Percentiles rank a stretch among this genome's conserved stretches.
Evolutionary conservation across 2,888 invertebrate species (phyloP).

Genomic region (Platycheirus albimanus): DNA sequence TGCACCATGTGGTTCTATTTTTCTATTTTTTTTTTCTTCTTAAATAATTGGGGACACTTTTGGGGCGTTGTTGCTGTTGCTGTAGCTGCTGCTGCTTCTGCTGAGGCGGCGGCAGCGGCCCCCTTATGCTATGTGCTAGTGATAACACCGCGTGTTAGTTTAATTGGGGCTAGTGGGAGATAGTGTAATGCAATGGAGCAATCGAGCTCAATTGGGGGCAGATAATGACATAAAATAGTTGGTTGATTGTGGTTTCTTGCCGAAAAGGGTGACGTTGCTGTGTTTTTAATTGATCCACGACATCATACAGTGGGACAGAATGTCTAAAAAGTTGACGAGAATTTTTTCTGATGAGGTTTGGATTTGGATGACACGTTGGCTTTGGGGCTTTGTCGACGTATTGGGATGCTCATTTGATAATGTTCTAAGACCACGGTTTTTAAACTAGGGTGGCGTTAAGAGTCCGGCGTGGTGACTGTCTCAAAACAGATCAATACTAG

Average conservation of each 20-base stretch:
- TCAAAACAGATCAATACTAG: too few relatives aligned
- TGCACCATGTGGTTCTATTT: conserved; percentile 13
- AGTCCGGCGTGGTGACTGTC: too few relatives aligned
- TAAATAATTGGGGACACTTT: conserved; percentile 52
- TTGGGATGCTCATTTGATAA: too few relatives aligned
- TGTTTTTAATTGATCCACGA: conserved; percentile 12
- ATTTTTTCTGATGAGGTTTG: too few relatives aligned
- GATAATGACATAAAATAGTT: conserved; percentile 33
- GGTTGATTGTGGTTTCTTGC: background rate
- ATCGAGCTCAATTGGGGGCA: conserved; percentile 50
- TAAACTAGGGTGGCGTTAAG: too few relatives aligned
- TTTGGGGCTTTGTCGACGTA: too few relatives aligned
- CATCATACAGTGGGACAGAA: conserved; percentile 5
- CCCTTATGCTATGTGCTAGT: too few relatives aligned
- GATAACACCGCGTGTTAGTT: conserved; percentile 50
- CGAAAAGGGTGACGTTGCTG: background rate
- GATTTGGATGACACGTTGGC: too few relatives aligned
- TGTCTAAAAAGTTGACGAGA: background rate
- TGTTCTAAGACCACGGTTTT: too few relatives aligned
- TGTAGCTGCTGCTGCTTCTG: background rate
- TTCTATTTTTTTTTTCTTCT: background rate
- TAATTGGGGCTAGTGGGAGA: conserved; percentile 47
- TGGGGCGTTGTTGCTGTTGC: conserved; percentile 53
- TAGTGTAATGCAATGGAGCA: conserved; percentile 40
- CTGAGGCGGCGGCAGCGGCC: too few relatives aligned